Evolutionary conservation across 1,140 invertebrate genomes (phyloP), one percentile per base, ranked within the genome.

Genomic region (Bombus superbus): DNA sequence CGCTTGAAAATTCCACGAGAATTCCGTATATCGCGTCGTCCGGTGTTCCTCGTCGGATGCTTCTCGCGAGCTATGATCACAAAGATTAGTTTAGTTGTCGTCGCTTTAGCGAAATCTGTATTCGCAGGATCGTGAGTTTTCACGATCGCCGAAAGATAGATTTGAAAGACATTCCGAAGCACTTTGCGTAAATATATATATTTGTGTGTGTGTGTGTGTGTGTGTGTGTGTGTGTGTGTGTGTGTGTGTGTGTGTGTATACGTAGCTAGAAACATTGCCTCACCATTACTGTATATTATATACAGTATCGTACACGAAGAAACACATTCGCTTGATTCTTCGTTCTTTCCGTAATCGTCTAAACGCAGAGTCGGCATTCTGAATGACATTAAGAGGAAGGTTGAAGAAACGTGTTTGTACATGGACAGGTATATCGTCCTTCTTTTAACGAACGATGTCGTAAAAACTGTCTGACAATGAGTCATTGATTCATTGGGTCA

Each of bases 341-440:
- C 35, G 13, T 32, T 47, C 11, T 57, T 28, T 81, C 8, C 57
- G 32, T 40, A 25, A 38, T 53, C 44, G 22, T 57, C 42, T n/a
- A 42, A 68, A 68, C 74, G 64, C 25, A 10, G 10, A 62, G 32
- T 72, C 44, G 62, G n/a, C 15, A 22, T 57, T 32, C 53, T 32
- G 38, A 15, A 22, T 35, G n/a, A 22, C 47, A 22, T 40, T 8
- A 47, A 40, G n/a, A 40, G 83, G 68, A 73, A 85, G 76, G 83
- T 44, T 64, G 83, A 80, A 72, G 38, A 72, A 42, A 80, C 64
- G 79, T 42, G 77, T 85, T 84, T 85, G 83, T 85, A 80, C 83
- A n/a, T 57, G 38, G 57, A 80, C 77, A 80, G 77, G 83, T 72
- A 71, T 42, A n/a, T 62, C 62, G 73, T 83, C 62, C 47, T 35